Conservation (phyloP, 2,888 invertebrate species). For the Eupsilia transversa region DNA sequence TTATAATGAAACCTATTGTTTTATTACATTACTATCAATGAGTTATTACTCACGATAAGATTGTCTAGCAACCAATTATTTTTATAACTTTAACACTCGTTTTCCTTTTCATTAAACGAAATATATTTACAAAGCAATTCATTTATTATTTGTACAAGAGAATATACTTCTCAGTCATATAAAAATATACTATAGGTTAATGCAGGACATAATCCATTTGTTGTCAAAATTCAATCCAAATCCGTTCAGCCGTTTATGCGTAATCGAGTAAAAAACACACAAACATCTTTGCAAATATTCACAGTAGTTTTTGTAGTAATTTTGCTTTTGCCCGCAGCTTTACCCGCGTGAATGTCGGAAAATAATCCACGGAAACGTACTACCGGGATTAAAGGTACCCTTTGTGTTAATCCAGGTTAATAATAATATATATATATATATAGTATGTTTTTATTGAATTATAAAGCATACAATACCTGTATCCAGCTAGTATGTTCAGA, state of each 20-base stretch:
- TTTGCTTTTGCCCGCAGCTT: too few relatives aligned
- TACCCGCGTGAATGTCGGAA: too few relatives aligned
- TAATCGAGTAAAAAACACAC: not conserved
- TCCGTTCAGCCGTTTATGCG: not conserved
- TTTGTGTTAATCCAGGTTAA: too few relatives aligned
- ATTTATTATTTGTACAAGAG: not conserved
- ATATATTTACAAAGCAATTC: not conserved
- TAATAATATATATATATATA: not conserved
- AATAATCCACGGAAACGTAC: too few relatives aligned
- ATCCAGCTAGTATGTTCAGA: constrained; percentile 97
- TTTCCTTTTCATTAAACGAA: constrained; percentile 9
- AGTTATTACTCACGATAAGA: constrained; percentile 16
- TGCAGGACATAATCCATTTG: not conserved
- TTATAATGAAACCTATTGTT: constrained; percentile 22
- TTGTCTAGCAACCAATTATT: not conserved
- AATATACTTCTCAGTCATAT: not conserved
- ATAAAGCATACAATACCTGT: constrained; percentile 92
- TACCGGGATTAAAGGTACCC: too few relatives aligned
- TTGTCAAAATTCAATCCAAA: not conserved
- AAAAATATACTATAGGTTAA: not conserved
- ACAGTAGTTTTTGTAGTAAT: too few relatives aligned
- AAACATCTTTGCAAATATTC: not conserved
- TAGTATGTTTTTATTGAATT: not conserved
- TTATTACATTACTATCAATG: constrained; percentile 24
- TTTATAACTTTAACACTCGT: not conserved